Percentiles rank a stretch among this genome's conserved stretches.
phyloP scores from a whole-genome alignment of 2,888 invertebrate species.

The Dynastes maya region DNA sequence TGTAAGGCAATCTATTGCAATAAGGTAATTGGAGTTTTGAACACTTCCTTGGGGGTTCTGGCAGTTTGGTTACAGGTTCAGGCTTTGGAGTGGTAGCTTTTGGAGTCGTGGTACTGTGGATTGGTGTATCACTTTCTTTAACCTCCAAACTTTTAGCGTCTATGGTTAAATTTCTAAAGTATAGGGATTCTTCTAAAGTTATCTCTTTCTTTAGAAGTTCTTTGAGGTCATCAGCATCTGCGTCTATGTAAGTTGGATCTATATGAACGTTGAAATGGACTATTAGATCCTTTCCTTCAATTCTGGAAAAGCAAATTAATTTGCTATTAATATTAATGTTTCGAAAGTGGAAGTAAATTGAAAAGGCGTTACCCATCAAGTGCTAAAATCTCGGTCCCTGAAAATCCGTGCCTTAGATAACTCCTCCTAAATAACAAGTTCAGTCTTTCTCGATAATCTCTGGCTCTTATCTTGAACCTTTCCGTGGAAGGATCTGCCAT shows the following conservation, averaged over 20 bases:
- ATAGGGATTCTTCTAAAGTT: conserved; percentile 73
- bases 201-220: conserved; percentile 81
- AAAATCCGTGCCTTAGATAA: conserved; percentile 82
- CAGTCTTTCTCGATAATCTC: conserved; percentile 83
- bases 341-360: neutral
- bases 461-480: conserved; percentile 82
- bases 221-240: conserved; percentile 78
- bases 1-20: conserved; percentile 83
- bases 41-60: conserved; percentile 79
- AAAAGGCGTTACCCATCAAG: conserved; percentile 82
- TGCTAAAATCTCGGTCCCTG: conserved; percentile 86
- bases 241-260: conserved; percentile 76
- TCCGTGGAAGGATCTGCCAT: conserved; percentile 79
- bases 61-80: conserved; percentile 72
- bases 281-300: conserved; percentile 81
- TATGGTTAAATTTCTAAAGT: conserved; percentile 78
- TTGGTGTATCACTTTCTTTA: conserved; percentile 71
- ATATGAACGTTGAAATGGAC: conserved; percentile 91
- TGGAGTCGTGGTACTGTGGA: conserved; percentile 66
- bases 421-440: conserved; percentile 84
- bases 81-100: conserved; percentile 67
- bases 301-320: conserved; percentile 69
- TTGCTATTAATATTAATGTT: too few species aligned
- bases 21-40: conserved; percentile 78
- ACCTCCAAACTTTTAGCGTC: conserved; percentile 79